Conservation (phyloP, 2,797 vertebrate species). For the Oryzias dopingdopingensis region DNA sequence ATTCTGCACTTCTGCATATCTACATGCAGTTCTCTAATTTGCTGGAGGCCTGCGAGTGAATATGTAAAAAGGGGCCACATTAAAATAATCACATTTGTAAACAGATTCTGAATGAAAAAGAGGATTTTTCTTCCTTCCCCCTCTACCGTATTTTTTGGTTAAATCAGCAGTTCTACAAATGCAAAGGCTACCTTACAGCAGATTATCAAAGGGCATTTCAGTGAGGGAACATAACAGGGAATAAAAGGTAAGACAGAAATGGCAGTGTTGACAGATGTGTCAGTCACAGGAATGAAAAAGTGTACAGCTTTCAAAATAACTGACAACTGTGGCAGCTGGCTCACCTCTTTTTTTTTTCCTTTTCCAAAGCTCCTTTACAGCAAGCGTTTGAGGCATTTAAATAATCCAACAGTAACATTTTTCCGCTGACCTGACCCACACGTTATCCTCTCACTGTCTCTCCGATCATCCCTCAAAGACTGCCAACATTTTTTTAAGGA, state of each 20-base stretch:
- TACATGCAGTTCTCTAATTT: background rate
- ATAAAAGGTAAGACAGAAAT: conserved; percentile 42
- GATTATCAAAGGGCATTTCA: conserved; percentile 59
- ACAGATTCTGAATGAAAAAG: conserved; percentile 29
- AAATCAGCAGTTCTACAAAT: conserved; percentile 30
- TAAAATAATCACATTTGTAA: conserved; percentile 43
- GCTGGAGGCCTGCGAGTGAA: conserved; percentile 19
- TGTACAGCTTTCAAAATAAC: conserved; percentile 52
- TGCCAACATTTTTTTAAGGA: no score
- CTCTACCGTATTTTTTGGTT: no score
- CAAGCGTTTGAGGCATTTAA: conserved; percentile 38
- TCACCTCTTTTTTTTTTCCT: conserved; percentile 17
- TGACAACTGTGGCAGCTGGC: conserved; percentile 36
- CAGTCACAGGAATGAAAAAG: conserved; percentile 51
- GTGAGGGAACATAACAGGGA: conserved; percentile 49
- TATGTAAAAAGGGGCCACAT: conserved; percentile 19
- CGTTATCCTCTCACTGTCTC: conserved; percentile 7
- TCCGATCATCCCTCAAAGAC: conserved; percentile 15
- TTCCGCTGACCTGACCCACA: conserved; percentile 25
- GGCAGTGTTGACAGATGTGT: conserved; percentile 60
- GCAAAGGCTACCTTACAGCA: conserved; percentile 44
- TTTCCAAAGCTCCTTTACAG: conserved; percentile 19
- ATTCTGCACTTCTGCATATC: background rate
- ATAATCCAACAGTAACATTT: conserved; percentile 23
- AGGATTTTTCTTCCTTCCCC: conserved; percentile 9